These are phyloP conservation scores for Lysandra coridon DNA, from an alignment of 2,888 invertebrate genomes.

Conservation along the genomic window DNA sequence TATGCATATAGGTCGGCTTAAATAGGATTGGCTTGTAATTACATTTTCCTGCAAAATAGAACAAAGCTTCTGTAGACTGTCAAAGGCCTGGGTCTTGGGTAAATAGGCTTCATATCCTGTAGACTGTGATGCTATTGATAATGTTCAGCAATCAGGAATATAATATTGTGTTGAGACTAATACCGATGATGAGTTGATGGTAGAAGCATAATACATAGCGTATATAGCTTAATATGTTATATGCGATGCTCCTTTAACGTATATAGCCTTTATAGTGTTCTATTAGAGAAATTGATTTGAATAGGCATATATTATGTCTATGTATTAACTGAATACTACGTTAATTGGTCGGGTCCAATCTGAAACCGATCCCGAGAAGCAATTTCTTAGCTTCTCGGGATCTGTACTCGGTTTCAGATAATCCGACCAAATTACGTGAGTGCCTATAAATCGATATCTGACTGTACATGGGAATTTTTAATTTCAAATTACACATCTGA, in stretches of 20 bases:
- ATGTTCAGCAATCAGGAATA: background rate
- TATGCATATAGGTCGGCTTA: background rate
- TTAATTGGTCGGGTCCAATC: background rate
- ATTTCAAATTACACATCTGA: no score
- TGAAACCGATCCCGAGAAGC: no score
- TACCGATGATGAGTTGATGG: background rate
- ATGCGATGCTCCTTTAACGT: background rate
- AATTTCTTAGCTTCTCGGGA: no score
- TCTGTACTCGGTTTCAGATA: background rate
- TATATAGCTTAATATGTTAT: background rate
- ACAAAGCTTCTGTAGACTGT: background rate
- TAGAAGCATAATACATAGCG: background rate
- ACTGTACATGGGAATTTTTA: background rate
- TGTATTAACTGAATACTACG: background rate
- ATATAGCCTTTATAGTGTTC: background rate
- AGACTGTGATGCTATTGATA: background rate
- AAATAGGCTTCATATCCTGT: background rate
- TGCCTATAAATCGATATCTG: background rate
- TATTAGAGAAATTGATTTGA: background rate
- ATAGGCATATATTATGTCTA: background rate
- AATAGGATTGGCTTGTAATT: slow-evolving; percentile 5
- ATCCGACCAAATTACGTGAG: background rate
- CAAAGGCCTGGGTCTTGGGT: background rate
- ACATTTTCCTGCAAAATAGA: slow-evolving; percentile 3
- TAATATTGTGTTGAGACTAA: background rate